These are phyloP conservation scores for Furcula furcula DNA, from an alignment of 2,888 invertebrate species.

Conservation along the genomic window DNA sequence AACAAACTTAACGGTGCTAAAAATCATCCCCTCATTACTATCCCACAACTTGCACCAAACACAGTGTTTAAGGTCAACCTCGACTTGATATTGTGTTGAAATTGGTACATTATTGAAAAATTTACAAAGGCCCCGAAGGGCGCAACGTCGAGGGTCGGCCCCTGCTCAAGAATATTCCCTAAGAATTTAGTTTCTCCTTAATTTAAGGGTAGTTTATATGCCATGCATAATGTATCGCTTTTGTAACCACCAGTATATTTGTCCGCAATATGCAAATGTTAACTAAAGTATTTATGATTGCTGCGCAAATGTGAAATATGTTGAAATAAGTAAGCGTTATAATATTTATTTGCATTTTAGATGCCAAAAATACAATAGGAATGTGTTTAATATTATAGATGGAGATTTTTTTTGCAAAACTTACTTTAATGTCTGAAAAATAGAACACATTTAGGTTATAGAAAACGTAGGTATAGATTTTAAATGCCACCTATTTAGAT, in stretches of 20 bases:
- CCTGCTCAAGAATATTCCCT: slow-evolving; percentile 26
- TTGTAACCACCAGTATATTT: slow-evolving; percentile 18
- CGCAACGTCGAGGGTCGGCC: slow-evolving; percentile 23
- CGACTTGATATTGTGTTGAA: slow-evolving; percentile 51
- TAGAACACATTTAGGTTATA: too few species aligned
- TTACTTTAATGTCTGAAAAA: too few species aligned
- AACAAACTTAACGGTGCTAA: too few species aligned
- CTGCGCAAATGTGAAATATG: slow-evolving; percentile 4
- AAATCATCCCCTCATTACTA: too few species aligned
- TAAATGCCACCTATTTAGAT: too few species aligned
- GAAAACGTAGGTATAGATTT: too few species aligned
- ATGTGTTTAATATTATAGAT: too few species aligned
- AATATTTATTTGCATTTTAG: too few species aligned
- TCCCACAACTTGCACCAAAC: slow-evolving; percentile 22
- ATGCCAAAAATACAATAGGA: too few species aligned
- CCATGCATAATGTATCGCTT: slow-evolving; percentile 33
- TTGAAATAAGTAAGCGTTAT: too few species aligned
- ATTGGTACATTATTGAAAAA: slow-evolving; percentile 54
- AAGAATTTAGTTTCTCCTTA: slow-evolving; percentile 32
- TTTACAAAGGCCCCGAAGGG: slow-evolving; percentile 40
- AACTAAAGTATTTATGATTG: slow-evolving; percentile 4
- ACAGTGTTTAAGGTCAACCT: slow-evolving; percentile 41
- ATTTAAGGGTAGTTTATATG: slow-evolving; percentile 35
- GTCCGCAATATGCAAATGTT: slow-evolving; percentile 12
- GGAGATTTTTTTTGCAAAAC: too few species aligned